These are phyloP conservation scores for Episyrphus balteatus DNA, from an alignment of 1,140 invertebrate genomes.

Conservation along the genomic window DNA sequence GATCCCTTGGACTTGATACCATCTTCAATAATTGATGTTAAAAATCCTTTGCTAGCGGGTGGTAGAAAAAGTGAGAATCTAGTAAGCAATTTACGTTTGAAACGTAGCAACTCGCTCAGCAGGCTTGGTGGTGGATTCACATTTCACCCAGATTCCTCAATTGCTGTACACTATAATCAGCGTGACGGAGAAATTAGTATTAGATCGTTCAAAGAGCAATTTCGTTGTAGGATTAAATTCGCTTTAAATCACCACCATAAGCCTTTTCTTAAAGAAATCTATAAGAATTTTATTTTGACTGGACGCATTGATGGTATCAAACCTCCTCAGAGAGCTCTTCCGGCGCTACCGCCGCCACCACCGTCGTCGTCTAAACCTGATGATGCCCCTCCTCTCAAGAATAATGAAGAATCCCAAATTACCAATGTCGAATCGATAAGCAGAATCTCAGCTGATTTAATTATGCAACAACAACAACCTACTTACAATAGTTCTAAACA, in stretches of 20 bases:
- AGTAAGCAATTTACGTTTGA: background rate
- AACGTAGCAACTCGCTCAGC: conserved; percentile 1
- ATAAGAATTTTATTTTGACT: conserved; percentile 26
- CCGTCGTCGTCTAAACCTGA: too few relatives aligned
- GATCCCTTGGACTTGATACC: conserved; percentile 32
- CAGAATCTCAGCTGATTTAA: background rate
- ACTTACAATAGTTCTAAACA: background rate
- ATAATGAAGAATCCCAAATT: conserved; percentile 3
- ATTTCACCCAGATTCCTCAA: conserved; percentile 27
- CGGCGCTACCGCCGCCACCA: conserved; percentile 8
- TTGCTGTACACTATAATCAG: conserved; percentile 28
- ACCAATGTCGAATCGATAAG: conserved; percentile 1
- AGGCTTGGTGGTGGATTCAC: conserved; percentile 25
- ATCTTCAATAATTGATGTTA: conserved; percentile 7
- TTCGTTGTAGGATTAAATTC: conserved; percentile 22
- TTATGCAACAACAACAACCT: conserved; percentile 7
- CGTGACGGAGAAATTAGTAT: conserved; percentile 32
- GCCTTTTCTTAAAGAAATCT: conserved; percentile 30
- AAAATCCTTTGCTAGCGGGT: conserved; percentile 5
- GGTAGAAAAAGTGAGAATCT: conserved; percentile 14
- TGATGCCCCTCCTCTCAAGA: too few relatives aligned
- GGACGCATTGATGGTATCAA: conserved; percentile 25
- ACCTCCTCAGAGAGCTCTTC: conserved; percentile 19
- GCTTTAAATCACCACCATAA: conserved; percentile 28
- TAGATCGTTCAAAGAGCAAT: conserved; percentile 29